Evolutionary conservation across 2,113 vertebrate genomes (phyloP).

Genomic region (Piaya cayana): DNA sequence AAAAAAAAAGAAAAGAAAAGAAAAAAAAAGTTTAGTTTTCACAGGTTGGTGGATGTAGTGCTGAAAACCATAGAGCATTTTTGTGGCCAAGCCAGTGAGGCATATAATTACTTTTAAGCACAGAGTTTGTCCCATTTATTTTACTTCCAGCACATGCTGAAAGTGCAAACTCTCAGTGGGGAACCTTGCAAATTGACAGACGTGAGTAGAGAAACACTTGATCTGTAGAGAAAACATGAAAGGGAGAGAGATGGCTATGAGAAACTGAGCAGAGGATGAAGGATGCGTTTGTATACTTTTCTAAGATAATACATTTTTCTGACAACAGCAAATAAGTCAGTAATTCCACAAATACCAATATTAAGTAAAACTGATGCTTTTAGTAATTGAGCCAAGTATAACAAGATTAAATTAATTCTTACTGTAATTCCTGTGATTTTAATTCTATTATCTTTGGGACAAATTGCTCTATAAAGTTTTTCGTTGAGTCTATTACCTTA

Average conservation of each 20-base stretch:
- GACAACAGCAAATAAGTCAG: background rate
- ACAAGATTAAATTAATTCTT: slow-evolving; percentile 28
- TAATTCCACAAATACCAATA: background rate
- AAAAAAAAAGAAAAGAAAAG: background rate
- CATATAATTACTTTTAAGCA: background rate
- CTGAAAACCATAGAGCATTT: background rate
- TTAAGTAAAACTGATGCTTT: background rate
- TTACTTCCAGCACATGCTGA: background rate
- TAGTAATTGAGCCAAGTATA: slow-evolving; percentile 8
- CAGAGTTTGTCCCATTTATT: background rate
- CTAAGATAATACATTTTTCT: background rate
- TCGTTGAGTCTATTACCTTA: background rate
- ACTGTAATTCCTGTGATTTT: slow-evolving; percentile 14
- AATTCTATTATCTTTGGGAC: background rate
- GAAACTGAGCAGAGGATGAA: background rate
- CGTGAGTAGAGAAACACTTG: slow-evolving; percentile 1
- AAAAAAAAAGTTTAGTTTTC: background rate
- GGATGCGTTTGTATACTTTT: background rate
- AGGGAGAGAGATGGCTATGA: background rate
- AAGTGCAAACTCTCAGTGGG: background rate
- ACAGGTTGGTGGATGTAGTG: background rate
- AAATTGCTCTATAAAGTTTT: slow-evolving; percentile 12
- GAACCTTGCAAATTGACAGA: slow-evolving; percentile 6
- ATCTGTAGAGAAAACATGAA: background rate
- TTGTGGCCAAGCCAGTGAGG: background rate